Conservation (phyloP, 2,113 vertebrate genomes). For the Anoplopoma fimbria region DNA sequence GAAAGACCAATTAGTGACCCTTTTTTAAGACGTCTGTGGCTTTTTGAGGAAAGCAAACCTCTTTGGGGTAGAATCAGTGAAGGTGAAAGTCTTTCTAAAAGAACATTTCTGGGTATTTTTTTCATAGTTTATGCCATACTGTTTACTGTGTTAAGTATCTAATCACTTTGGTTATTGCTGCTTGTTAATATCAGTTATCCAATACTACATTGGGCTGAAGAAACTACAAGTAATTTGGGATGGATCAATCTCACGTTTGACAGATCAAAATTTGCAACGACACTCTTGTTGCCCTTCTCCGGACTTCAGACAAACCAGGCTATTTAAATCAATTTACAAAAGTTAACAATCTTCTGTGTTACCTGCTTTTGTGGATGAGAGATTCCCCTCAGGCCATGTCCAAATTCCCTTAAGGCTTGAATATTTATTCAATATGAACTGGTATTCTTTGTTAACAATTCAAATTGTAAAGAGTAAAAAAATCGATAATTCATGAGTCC, state of each 20-base stretch:
- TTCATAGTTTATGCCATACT: background rate
- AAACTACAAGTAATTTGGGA: background rate
- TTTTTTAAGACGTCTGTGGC: background rate
- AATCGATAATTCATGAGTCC: background rate
- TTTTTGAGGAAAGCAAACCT: slow-evolving; percentile 21
- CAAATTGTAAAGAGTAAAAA: background rate
- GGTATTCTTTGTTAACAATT: slow-evolving; percentile 1
- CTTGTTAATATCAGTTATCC: background rate
- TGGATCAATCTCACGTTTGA: background rate
- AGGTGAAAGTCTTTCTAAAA: slow-evolving; percentile 14
- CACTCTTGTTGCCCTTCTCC: background rate
- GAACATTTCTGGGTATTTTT: background rate
- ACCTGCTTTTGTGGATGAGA: slow-evolving; percentile 3
- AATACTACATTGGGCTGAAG: background rate
- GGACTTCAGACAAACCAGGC: background rate
- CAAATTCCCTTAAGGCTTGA: background rate
- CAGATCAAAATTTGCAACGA: background rate
- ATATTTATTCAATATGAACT: slow-evolving; percentile 9
- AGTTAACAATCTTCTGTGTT: background rate
- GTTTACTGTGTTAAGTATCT: background rate
- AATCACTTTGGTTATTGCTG: background rate
- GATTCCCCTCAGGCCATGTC: background rate
- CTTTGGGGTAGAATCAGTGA: background rate
- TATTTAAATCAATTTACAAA: background rate
- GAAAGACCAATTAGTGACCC: slow-evolving; percentile 29